Evolutionary conservation across 2,888 invertebrate genomes (phyloP).

Genomic region (Epistrophella euchroma): DNA sequence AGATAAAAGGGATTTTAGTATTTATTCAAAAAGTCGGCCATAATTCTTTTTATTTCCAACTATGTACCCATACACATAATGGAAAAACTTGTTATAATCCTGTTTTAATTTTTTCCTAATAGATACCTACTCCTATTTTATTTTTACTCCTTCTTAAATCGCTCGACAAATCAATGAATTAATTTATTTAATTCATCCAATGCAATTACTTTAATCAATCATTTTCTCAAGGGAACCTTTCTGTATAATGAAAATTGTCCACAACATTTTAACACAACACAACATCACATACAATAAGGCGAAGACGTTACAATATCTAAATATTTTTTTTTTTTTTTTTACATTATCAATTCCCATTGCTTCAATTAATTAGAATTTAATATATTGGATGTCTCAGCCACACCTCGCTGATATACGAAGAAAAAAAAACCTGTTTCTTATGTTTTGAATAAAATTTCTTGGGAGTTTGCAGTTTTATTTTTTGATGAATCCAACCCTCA

Average conservation of each 20-base stretch:
- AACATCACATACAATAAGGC: background rate
- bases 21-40: too few relatives aligned
- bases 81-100: too few relatives aligned
- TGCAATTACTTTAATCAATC: constrained; percentile 53
- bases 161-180: constrained; percentile 26
- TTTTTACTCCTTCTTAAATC: background rate
- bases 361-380: constrained; percentile 61
- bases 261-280: constrained; percentile 2
- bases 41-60: too few relatives aligned
- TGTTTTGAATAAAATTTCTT: constrained; percentile 40
- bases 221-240: constrained; percentile 44
- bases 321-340: background rate
- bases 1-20: too few relatives aligned
- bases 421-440: background rate
- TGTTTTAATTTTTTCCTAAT: background rate
- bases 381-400: constrained; percentile 50
- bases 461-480: background rate
- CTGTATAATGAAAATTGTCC: constrained; percentile 44
- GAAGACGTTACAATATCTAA: constrained; percentile 9
- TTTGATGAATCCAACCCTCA: constrained; percentile 9
- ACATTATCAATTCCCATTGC: constrained; percentile 50
- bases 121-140: background rate
- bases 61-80: too few relatives aligned
- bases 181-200: constrained; percentile 48
- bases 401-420: constrained; percentile 27